Percentiles rank a stretch among this genome's conserved stretches.
Conservation (phyloP, 2,113 vertebrate genomes). For the Pholis gunnellus region DNA sequence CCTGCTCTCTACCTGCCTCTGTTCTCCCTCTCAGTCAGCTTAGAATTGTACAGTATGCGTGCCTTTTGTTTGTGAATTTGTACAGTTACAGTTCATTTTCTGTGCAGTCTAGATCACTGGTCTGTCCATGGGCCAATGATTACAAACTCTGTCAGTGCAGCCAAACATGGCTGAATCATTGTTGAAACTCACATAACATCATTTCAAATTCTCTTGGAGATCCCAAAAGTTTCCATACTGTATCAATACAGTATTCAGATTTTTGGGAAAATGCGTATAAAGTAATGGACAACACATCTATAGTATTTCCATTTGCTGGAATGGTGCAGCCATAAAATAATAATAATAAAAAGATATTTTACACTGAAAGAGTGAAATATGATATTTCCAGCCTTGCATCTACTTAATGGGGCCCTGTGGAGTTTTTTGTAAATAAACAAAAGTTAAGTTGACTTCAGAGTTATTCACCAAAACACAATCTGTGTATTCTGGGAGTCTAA, state of each 20-base stretch:
- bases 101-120: not conserved
- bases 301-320: not conserved
- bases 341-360: not conserved
- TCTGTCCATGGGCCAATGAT: not conserved
- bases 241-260: not conserved
- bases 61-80: slow-evolving; percentile 7
- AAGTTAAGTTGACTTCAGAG: not conserved
- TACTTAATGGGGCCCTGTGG: not conserved
- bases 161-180: slow-evolving; percentile 11
- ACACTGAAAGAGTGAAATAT: not conserved
- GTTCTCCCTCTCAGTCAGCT: slow-evolving; percentile 37
- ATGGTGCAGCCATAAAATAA: not conserved
- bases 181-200: not conserved
- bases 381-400: not conserved
- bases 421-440: not conserved
- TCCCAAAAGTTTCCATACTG: not conserved
- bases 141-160: not conserved
- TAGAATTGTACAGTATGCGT: slow-evolving; percentile 14
- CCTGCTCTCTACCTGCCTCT: slow-evolving; percentile 53
- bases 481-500: not conserved
- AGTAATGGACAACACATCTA: not conserved
- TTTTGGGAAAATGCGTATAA: not conserved
- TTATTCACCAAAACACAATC: not conserved
- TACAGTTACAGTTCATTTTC: not conserved
- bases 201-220: not conserved